Conservation (phyloP, 2,113 vertebrate genomes). For the Alosa alosa region DNA sequence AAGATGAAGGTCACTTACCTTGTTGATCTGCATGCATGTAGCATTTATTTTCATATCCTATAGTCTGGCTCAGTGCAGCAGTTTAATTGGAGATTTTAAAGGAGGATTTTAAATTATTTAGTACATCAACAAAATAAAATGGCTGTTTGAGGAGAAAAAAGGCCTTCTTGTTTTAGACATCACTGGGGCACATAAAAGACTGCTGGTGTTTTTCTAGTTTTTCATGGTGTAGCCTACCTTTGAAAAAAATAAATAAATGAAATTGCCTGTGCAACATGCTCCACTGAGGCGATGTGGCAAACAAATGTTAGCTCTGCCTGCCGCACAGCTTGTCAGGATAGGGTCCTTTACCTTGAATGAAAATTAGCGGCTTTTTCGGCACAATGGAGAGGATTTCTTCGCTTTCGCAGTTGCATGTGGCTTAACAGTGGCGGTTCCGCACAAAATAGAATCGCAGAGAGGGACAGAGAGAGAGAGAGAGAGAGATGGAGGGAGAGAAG, state of each 20-base stretch:
- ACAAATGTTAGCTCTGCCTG: slow-evolving; percentile 30
- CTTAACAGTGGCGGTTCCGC: slow-evolving; percentile 9
- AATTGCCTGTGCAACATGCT: slow-evolving; percentile 30
- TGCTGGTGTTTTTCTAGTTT: slow-evolving; percentile 4
- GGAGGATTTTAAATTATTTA: neutral
- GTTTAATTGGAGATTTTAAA: neutral
- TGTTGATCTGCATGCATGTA: neutral
- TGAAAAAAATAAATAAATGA: neutral
- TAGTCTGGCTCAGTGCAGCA: neutral
- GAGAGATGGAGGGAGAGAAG: neutral
- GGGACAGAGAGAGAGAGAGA: neutral
- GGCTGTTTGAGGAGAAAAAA: slow-evolving; percentile 19
- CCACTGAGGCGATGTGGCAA: slow-evolving; percentile 32
- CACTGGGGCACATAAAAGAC: slow-evolving; percentile 19
- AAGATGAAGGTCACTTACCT: neutral
- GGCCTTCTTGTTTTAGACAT: slow-evolving; percentile 42
- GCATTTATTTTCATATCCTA: neutral
- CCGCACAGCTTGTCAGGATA: slow-evolving; percentile 38
- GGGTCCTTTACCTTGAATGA: slow-evolving; percentile 38
- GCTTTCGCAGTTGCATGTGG: neutral
- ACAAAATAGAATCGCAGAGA: neutral
- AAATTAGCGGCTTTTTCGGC: slow-evolving; percentile 33
- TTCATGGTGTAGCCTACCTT: neutral
- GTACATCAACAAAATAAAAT: neutral
- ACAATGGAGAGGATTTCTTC: slow-evolving; percentile 27